A percentile compares a stretch with the other conserved stretches of the same genome.
These are phyloP conservation scores for Sebastes steindachneri DNA, from an alignment of 2,797 vertebrate species.

Conservation along the genomic window DNA sequence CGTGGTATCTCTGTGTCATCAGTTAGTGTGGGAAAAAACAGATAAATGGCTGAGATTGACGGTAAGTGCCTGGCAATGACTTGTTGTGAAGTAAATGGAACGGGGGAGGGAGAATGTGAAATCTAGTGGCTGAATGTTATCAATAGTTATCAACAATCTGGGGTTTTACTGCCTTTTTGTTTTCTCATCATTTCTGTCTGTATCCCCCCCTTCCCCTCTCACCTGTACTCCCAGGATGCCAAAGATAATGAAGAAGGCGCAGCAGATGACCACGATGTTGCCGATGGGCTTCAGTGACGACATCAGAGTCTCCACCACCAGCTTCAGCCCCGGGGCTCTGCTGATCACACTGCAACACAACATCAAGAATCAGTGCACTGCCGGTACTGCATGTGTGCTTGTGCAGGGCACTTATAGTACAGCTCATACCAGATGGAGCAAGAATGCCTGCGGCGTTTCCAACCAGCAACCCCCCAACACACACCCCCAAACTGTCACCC, in stretches of 20 bases:
- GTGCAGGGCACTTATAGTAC: background rate
- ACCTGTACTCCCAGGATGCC: slow-evolving; percentile 99
- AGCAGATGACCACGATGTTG: slow-evolving; percentile 99
- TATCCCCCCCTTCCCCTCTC: slow-evolving; percentile 31
- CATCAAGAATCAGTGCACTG: background rate
- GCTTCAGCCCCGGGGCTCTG: slow-evolving; percentile 95
- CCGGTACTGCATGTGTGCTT: background rate
- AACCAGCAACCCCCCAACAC: background rate
- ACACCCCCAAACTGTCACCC: slow-evolving; percentile 1
- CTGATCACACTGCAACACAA: slow-evolving; percentile 91
- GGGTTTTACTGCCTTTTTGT: background rate
- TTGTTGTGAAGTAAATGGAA: too few relatives aligned
- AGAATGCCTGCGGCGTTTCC: slow-evolving; percentile 21
- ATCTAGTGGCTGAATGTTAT: too few relatives aligned
- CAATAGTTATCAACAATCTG: background rate
- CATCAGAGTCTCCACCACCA: slow-evolving; percentile 98
- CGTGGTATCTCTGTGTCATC: too few relatives aligned
- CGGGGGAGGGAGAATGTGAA: too few relatives aligned
- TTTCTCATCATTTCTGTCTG: background rate
- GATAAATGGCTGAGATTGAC: too few relatives aligned
- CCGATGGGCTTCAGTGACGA: slow-evolving; percentile 98
- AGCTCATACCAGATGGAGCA: slow-evolving; percentile 50
- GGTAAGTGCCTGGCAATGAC: too few relatives aligned
- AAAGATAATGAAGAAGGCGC: slow-evolving; percentile 99
- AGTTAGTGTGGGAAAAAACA: too few relatives aligned